phyloP scores from a whole-genome alignment of 2,888 invertebrate genomes.

The Brachyopa scutellaris region DNA sequence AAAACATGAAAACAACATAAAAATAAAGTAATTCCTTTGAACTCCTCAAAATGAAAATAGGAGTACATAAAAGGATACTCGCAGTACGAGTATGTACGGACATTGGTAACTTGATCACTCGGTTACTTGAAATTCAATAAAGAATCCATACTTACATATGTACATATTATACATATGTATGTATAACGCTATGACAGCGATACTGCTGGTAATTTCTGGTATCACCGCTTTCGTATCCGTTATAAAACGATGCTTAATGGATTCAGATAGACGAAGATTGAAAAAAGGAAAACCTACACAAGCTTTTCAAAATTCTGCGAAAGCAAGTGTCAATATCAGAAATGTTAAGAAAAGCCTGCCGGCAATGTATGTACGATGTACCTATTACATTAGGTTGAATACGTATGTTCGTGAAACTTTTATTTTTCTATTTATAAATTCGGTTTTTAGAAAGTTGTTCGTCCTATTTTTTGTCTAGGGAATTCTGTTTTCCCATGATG shows the following conservation, averaged over 20 bases:
- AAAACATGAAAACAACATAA: slow-evolving; percentile 29
- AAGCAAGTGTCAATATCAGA: not conserved
- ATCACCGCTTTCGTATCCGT: slow-evolving; percentile 5
- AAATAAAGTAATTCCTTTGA: slow-evolving; percentile 20
- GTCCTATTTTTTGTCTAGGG: too few relatives aligned
- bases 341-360: not conserved
- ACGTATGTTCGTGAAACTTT: too few relatives aligned
- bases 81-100: too few relatives aligned
- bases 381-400: too few relatives aligned
- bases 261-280: slow-evolving; percentile 15
- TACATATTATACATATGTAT: too few relatives aligned
- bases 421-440: not conserved
- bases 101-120: slow-evolving; percentile 10
- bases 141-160: too few relatives aligned
- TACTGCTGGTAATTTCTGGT: slow-evolving; percentile 10
- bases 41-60: not conserved
- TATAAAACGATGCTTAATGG: slow-evolving; percentile 25
- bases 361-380: too few relatives aligned
- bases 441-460: too few relatives aligned
- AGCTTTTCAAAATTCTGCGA: not conserved
- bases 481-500: too few relatives aligned
- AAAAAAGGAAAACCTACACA: not conserved
- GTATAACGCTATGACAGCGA: not conserved
- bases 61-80: not conserved
- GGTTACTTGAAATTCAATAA: not conserved